Conservation (phyloP, 1,140 invertebrate species). For the Medauroidea extradentata region DNA sequence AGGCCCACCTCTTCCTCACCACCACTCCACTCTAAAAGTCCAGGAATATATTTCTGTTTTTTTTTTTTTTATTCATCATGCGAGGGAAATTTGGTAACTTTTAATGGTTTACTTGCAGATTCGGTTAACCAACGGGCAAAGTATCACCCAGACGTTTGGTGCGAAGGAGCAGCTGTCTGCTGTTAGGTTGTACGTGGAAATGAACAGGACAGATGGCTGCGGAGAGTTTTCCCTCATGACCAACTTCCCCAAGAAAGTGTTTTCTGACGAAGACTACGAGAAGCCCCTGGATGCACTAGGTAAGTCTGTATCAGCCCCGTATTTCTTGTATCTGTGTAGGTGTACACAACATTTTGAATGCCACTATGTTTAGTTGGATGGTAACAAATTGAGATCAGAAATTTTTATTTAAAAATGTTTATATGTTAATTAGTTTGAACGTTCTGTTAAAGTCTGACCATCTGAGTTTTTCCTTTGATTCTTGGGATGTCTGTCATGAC, state of each 20-base stretch:
- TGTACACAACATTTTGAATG: too few relatives aligned
- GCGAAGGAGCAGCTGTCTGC: constrained; percentile 85
- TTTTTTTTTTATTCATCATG: too few relatives aligned
- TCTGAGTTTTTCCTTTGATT: too few relatives aligned
- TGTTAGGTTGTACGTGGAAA: constrained; percentile 77
- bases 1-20: too few relatives aligned
- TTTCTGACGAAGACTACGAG: constrained; percentile 81
- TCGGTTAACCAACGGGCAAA: constrained; percentile 56
- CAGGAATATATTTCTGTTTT: constrained; percentile 1
- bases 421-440: background rate
- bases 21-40: too few relatives aligned
- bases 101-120: constrained; percentile 52
- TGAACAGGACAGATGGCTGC: constrained; percentile 63
- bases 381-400: too few relatives aligned
- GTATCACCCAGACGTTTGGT: constrained; percentile 71
- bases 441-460: too few relatives aligned
- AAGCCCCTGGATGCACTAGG: constrained; percentile 76
- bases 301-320: too few relatives aligned
- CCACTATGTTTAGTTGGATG: too few relatives aligned
- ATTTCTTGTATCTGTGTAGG: too few relatives aligned
- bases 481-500: too few relatives aligned
- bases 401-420: background rate
- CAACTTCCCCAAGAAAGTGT: constrained; percentile 80
- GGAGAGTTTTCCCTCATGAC: constrained; percentile 76
- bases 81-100: background rate